phyloP scores from a whole-genome alignment of 2,888 invertebrate genomes.

The Drepana falcataria region DNA sequence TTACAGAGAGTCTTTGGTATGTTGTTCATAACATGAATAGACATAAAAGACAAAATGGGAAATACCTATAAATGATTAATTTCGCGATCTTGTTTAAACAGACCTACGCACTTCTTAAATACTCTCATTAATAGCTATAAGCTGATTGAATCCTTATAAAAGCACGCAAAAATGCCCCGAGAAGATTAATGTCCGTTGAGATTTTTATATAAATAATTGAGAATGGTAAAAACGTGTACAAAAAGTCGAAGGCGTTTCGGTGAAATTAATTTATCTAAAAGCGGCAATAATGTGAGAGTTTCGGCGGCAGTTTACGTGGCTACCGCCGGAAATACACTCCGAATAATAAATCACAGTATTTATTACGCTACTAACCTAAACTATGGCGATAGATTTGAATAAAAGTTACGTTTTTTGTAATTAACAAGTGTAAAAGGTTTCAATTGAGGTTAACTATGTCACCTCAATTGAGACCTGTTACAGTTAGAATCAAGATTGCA shows the following conservation, averaged over 20 bases:
- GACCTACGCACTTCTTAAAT: not conserved
- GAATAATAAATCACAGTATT: not conserved
- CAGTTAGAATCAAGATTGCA: too few species aligned
- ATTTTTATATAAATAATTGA: not conserved
- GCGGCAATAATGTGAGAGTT: not conserved
- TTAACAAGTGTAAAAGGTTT: too few species aligned
- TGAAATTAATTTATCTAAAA: conserved; percentile 2
- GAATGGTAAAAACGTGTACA: not conserved
- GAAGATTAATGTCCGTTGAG: not conserved
- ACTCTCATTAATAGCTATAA: not conserved
- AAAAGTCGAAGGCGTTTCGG: not conserved
- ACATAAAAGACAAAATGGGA: too few species aligned
- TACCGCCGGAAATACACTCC: not conserved
- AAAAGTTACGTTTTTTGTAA: not conserved
- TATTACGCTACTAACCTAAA: not conserved
- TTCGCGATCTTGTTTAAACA: too few species aligned
- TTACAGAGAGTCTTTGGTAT: too few species aligned
- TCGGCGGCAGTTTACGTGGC: not conserved
- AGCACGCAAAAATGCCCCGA: not conserved
- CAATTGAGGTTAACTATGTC: too few species aligned
- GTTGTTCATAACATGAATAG: too few species aligned
- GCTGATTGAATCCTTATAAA: not conserved
- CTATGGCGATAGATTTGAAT: not conserved
- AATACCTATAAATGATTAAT: too few species aligned
- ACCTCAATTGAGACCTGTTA: too few species aligned